Conservation (phyloP, 2,797 vertebrate species). For the Gallinago nigripennis region DNA sequence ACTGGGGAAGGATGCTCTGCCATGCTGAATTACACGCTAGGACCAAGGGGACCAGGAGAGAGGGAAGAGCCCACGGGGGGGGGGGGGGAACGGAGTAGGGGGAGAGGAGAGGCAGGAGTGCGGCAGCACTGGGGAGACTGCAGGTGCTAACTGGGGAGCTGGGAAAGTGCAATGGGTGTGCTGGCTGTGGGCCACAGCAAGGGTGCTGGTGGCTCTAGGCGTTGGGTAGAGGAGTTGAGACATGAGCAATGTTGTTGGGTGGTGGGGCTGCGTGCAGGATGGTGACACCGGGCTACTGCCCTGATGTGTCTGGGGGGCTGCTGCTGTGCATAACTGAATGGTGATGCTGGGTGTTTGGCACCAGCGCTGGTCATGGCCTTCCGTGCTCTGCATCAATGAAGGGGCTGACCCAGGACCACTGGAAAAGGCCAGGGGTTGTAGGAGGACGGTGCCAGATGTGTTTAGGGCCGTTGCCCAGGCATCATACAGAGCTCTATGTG, state of each 20-base stretch:
- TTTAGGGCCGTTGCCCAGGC: neutral
- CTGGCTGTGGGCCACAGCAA: neutral
- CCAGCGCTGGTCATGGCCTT: neutral
- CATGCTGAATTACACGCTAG: neutral
- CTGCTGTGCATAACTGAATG: neutral
- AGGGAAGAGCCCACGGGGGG: neutral
- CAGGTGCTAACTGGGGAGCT: neutral
- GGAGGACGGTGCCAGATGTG: neutral
- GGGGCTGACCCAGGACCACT: neutral
- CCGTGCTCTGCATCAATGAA: neutral
- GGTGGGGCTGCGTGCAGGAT: neutral
- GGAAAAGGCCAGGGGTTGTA: neutral
- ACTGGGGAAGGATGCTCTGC: neutral
- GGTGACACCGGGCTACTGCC: neutral
- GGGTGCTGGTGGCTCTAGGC: neutral
- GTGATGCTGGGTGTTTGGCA: neutral
- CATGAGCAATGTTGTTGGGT: accelerated
- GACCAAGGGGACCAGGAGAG: neutral
- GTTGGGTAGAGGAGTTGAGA: neutral
- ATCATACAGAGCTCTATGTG: neutral
- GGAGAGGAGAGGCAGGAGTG: neutral
- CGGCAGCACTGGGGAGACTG: neutral
- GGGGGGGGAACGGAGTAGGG: neutral
- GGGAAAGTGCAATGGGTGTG: neutral
- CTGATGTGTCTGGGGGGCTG: neutral